A percentile compares a stretch with the other conserved stretches of the same genome.
Conservation (phyloP, 2,888 invertebrate species). For the Orthonychiurus folsomi region DNA sequence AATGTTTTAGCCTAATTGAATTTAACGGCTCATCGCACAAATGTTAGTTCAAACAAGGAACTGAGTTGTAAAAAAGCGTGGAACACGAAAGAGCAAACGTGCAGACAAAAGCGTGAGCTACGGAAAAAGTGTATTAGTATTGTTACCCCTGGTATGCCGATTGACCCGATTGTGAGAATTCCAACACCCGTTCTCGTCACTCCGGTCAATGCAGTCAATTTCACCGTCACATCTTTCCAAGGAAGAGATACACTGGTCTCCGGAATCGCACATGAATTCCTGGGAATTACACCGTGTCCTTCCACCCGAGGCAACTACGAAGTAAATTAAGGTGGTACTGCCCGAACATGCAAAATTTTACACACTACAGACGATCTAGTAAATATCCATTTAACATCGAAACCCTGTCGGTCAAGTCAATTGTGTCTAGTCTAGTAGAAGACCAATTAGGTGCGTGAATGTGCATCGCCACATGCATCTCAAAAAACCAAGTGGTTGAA, state of each 20-base stretch:
- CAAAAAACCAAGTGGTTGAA: too few species aligned
- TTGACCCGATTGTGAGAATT: neutral
- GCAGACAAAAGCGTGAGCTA: too few species aligned
- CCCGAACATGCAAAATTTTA: slow-evolving; percentile 4
- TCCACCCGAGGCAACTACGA: neutral
- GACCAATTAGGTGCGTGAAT: too few species aligned
- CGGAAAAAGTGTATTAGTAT: neutral
- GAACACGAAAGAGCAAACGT: neutral
- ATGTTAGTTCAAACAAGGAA: neutral
- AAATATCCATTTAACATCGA: too few species aligned
- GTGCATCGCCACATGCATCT: too few species aligned
- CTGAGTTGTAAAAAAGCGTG: too few species aligned
- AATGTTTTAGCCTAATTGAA: too few species aligned
- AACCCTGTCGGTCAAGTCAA: too few species aligned
- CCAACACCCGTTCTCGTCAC: slow-evolving; percentile 14
- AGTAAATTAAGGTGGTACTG: neutral
- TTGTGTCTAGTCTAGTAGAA: too few species aligned
- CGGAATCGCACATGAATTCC: slow-evolving; percentile 50
- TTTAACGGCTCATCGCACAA: too few species aligned
- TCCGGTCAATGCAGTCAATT: slow-evolving; percentile 44
- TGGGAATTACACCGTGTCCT: slow-evolving; percentile 23
- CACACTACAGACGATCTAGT: too few species aligned
- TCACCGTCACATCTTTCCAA: slow-evolving; percentile 53
- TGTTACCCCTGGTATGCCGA: slow-evolving; percentile 3
- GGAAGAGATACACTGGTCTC: slow-evolving; percentile 53